Base-by-base conservation (phyloP, 2,888 invertebrate genomes). In the Cosmopolites sordidus region DNA sequence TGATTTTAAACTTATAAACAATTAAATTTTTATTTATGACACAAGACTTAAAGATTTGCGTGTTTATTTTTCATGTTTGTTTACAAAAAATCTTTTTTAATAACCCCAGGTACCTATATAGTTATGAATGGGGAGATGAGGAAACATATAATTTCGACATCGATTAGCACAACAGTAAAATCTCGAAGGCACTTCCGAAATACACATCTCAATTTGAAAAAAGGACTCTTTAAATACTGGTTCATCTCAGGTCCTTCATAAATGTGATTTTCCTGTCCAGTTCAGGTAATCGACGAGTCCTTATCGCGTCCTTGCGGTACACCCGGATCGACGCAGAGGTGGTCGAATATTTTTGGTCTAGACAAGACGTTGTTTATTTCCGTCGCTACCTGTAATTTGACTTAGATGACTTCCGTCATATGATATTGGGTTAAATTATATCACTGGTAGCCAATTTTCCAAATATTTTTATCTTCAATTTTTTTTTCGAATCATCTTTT, bases 311-410 rank as follows among this genome's bases (percentile, higher is more conserved):
- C 44, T n/a, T 29, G 40, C 40, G 42, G 51, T 51, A 48, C 47
- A 6, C 27, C 6, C 27, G 27, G 47, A 47, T 40, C 48, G 43
- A 49, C 40, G 47, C 58, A 47, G 50, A 56, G 61, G 62, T 59
- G 60, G 60, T 61, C 60, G 50, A 43, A 40, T 33, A 4, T 33
- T 60, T 60, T 60, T 61, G 53, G 61, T 63, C 62, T 61, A 61
- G 61, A 63, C 62, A 55, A 51, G 56, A 51, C 59, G 50, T 51
- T 58, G 52, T 48, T 58, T 56, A 60, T 59, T 63, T 64, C 62
- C 64, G 62, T 58, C 59, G 61, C 62, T 62, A 62, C 63, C 63
- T 60, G 63, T 61, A 62, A 57, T 57, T 54, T 57, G 37, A 51
- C 39, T 41, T 48, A 41, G 49, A 46, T 51, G 42, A 54, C 54